These are phyloP conservation scores for Semnornis frantzii DNA, from an alignment of 2,113 vertebrate genomes.

Conservation along the genomic window DNA sequence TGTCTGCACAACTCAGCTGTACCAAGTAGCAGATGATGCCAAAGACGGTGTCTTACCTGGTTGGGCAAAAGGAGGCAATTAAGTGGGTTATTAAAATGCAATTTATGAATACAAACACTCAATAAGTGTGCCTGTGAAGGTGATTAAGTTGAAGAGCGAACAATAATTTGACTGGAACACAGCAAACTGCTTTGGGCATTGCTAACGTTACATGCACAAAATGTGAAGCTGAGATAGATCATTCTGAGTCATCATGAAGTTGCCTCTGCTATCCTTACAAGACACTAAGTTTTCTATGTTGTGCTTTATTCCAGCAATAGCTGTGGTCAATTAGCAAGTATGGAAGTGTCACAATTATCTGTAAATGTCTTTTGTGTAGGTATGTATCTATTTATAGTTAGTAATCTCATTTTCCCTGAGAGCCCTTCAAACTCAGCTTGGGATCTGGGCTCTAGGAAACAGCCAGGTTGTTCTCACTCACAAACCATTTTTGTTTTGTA, in stretches of 20 bases:
- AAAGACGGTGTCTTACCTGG: conserved; percentile 33
- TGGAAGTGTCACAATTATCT: background rate
- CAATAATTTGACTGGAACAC: conserved; percentile 57
- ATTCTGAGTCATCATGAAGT: background rate
- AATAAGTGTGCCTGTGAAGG: conserved; percentile 38
- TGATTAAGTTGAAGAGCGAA: conserved; percentile 64
- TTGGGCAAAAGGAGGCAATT: conserved; percentile 47
- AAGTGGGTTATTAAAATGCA: conserved; percentile 64
- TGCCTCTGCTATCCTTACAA: background rate
- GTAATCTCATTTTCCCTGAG: background rate
- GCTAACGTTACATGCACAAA: background rate
- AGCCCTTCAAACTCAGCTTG: background rate
- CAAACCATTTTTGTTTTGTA: background rate
- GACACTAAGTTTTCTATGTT: background rate
- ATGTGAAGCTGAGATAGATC: background rate
- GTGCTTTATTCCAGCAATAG: background rate
- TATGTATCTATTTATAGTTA: background rate
- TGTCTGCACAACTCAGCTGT: background rate
- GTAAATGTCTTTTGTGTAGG: background rate
- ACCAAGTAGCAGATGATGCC: background rate
- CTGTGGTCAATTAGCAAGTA: background rate
- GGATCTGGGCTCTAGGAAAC: background rate
- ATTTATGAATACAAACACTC: conserved; percentile 60
- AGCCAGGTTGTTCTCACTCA: background rate
- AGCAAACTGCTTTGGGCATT: conserved; percentile 39